Conservation (phyloP, 2,797 vertebrate genomes). For the Tenualosa ilisha region DNA sequence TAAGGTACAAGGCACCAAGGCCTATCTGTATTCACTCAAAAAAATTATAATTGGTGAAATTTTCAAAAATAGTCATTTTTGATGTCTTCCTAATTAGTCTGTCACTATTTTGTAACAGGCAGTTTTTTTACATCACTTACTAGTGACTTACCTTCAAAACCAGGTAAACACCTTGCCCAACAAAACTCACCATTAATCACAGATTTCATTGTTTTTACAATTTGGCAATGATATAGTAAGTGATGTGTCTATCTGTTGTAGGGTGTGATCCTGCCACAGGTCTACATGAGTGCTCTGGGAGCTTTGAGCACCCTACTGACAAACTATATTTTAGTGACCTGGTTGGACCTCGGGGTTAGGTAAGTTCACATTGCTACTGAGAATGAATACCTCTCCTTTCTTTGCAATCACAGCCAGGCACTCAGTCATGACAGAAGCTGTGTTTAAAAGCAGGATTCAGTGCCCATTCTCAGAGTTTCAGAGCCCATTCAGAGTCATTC, state of each 20-base stretch:
- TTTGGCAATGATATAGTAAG: background rate
- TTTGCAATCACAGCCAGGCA: background rate
- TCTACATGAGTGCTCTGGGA: conserved; percentile 76
- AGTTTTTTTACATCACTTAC: conserved; percentile 81
- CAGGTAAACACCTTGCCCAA: conserved; percentile 70
- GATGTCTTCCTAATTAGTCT: background rate
- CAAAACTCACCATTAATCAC: background rate
- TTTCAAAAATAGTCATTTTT: background rate
- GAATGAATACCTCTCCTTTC: too few relatives aligned
- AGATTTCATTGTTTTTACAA: background rate
- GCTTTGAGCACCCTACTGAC: conserved; percentile 81
- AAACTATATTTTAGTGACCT: conserved; percentile 81
- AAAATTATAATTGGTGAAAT: background rate
- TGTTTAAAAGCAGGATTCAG: background rate
- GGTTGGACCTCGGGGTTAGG: conserved; percentile 83
- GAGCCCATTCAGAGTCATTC: too few relatives aligned
- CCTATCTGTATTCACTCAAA: background rate
- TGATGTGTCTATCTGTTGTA: conserved; percentile 56
- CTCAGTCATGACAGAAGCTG: background rate
- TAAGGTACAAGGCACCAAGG: conserved; percentile 64
- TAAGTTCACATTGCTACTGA: conserved; percentile 64
- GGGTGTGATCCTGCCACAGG: conserved; percentile 88
- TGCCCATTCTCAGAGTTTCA: too few relatives aligned
- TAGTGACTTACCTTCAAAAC: conserved; percentile 84
- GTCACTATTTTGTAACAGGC: conserved; percentile 68